Evolutionary conservation across 2,888 invertebrate genomes (phyloP).

Genomic region (Anorthoa munda): DNA sequence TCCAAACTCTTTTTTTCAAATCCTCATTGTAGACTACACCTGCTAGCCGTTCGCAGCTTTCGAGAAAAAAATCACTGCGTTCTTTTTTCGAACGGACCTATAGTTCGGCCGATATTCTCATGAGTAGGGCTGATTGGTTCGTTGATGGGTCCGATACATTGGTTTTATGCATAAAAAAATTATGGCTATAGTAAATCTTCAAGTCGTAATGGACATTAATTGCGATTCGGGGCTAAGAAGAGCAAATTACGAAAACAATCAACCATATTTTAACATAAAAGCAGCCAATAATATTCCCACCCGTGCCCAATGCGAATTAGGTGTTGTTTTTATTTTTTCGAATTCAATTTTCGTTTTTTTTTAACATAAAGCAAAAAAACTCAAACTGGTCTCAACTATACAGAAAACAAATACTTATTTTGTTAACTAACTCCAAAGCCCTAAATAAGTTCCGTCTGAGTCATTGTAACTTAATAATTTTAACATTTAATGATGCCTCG

Average conservation of each 20-base stretch:
- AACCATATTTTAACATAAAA: neutral
- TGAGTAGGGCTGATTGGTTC: conserved; percentile 65
- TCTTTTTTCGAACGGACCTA: conserved; percentile 84
- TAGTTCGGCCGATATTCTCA: conserved; percentile 82
- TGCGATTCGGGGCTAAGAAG: neutral
- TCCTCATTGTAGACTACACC: conserved; percentile 89
- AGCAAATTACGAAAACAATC: no score
- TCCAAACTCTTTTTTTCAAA: conserved; percentile 88
- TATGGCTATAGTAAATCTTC: conserved; percentile 16
- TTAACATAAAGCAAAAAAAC: neutral
- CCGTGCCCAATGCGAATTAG: no score
- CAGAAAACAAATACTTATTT: conserved; percentile 11
- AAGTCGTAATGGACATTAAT: neutral
- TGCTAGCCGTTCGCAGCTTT: conserved; percentile 90
- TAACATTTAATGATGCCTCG: conserved; percentile 54
- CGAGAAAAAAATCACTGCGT: conserved; percentile 87
- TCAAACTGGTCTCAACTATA: neutral
- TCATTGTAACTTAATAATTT: conserved; percentile 30
- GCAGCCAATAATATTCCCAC: neutral
- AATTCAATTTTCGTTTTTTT: no score
- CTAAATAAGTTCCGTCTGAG: conserved; percentile 17
- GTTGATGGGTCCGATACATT: conserved; percentile 44
- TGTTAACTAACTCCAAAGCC: conserved; percentile 5
- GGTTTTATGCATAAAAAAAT: conserved; percentile 10
- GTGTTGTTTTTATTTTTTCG: no score